phyloP scores from a whole-genome alignment of 1,140 invertebrate genomes.

The Megalonaias nervosa region DNA sequence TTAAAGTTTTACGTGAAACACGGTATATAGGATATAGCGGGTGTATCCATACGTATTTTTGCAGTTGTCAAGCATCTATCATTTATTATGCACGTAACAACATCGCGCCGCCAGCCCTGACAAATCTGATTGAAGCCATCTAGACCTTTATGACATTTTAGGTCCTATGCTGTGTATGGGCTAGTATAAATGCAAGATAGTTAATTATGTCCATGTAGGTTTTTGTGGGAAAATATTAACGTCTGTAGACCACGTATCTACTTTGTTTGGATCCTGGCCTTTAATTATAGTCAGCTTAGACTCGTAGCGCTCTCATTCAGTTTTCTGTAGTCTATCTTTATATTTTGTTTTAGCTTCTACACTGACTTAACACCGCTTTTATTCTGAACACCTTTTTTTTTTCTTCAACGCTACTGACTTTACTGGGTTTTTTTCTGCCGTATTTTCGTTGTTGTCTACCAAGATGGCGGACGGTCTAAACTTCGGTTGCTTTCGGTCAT shows the following conservation, averaged over 20 bases:
- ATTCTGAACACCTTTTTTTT: no score
- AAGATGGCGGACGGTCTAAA: no score
- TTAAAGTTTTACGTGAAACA: no score
- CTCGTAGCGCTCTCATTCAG: background rate
- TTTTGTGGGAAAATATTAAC: background rate
- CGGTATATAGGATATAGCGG: no score
- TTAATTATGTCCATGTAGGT: conserved; percentile 19
- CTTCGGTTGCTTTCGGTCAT: no score
- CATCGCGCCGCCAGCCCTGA: conserved; percentile 5
- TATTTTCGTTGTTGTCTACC: no score
- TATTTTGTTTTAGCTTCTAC: background rate
- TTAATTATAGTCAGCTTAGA: background rate
- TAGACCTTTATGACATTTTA: conserved; percentile 3
- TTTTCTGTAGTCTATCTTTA: background rate
- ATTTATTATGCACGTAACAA: background rate
- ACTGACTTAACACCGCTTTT: no score
- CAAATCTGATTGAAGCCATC: conserved; percentile 21
- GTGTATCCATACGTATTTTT: background rate
- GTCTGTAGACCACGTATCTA: background rate
- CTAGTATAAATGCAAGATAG: conserved; percentile 9
- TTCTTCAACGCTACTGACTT: no score
- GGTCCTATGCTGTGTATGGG: conserved; percentile 12
- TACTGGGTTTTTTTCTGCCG: no score
- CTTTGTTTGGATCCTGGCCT: background rate
- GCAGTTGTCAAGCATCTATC: background rate